Evolutionary conservation across 2,797 vertebrate genomes (phyloP), one percentile per base, ranked within the genome.

Genomic region (Anabacerthia variegaticeps): DNA sequence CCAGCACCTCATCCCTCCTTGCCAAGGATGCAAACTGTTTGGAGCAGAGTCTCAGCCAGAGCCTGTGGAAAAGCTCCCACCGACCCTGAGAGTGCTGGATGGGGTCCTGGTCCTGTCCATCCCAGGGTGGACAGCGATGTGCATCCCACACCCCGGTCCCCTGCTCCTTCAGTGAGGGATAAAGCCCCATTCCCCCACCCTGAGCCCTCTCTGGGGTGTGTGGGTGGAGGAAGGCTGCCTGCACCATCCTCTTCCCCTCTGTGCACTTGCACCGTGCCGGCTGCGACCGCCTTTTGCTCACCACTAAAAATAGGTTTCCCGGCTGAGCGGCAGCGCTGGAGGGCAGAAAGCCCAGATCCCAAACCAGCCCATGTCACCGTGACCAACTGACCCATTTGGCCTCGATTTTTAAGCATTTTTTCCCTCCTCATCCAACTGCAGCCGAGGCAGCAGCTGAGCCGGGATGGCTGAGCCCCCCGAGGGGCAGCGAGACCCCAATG

Each of bases 381-480:
- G 95, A 96, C 96, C 96, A 96, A 92, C 81, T 97, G 96, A 96
- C 96, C 95, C 91, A 96, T 93, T 97, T 97, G 96, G 96, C 93
- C 65, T 37, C 1, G 2, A 0, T 1, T 80, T 93, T 79, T 11
- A 34, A 93, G 49, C 3, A 17, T 7, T 91, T 92, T 76, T 76
- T 87, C 77, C 84, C 84, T 94, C 78, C 61, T 23, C 3, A 0
- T 28, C 89, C 86, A 59, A 3, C 51, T 21, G 2, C 36, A 88
- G 83, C 66, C 65, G 79, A 30, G 76, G 72, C 82, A 65, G 73
- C 37, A 43, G 84, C 89, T 24, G 71, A 1, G 4, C 67, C 0
- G 3, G 11, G 46, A 10, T 0, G 1, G 65, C 23, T 0, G 3
- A 66, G 69, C 46, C 74, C 55, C 30, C 12, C 2, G 2, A 12